Percentiles rank a stretch among this genome's conserved stretches.
These are phyloP conservation scores for Drosophila melanica DNA, from an alignment of 1,140 invertebrate species.

Conservation along the genomic window DNA sequence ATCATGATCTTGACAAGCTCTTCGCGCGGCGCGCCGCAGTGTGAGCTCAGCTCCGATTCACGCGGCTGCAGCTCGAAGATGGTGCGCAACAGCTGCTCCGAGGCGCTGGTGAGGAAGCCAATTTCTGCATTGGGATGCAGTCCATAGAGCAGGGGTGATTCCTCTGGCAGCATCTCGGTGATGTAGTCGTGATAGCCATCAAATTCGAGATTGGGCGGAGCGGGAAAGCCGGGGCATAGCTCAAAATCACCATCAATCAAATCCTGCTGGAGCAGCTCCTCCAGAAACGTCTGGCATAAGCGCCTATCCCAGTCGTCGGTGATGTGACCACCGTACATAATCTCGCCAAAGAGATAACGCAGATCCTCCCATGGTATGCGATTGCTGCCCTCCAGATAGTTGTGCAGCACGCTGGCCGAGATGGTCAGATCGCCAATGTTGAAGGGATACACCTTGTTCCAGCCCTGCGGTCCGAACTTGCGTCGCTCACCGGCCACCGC, in stretches of 20 bases:
- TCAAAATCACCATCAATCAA: conserved; percentile 94
- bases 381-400: conserved; percentile 96
- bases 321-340: conserved; percentile 99
- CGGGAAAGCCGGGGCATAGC: conserved; percentile 92
- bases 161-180: conserved; percentile 92
- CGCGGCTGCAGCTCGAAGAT: conserved; percentile 97
- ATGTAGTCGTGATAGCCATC: conserved; percentile 95
- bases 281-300: conserved; percentile 94
- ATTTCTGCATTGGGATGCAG: conserved; percentile 98
- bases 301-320: conserved; percentile 98
- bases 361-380: conserved; percentile 97
- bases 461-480: conserved; percentile 98
- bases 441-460: conserved; percentile 95
- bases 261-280: conserved; percentile 94
- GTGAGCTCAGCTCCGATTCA: conserved; percentile 90
- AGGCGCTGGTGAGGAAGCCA: conserved; percentile 94
- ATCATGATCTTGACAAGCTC: conserved; percentile 93
- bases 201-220: conserved; percentile 95
- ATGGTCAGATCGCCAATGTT: conserved; percentile 96
- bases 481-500: conserved; percentile 96
- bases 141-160: conserved; percentile 96
- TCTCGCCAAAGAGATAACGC: conserved; percentile 96
- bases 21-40: conserved; percentile 90
- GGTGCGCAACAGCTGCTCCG: conserved; percentile 94
- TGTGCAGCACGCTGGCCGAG: conserved; percentile 95